Conservation (phyloP, 2,113 vertebrate species). For the Microtus ochrogaster region DNA sequence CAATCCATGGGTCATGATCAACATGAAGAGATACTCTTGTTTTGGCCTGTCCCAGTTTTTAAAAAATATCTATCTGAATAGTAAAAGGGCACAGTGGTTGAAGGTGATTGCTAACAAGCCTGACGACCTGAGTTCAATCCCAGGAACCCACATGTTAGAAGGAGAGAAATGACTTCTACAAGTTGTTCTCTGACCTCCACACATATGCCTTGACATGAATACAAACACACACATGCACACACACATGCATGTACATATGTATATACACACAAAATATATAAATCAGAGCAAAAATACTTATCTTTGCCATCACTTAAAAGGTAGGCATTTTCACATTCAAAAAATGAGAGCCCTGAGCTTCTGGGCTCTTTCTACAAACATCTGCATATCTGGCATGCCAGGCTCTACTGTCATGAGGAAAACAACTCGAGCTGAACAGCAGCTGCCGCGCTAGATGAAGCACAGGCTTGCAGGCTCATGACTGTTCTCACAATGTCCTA, state of each 20-base stretch:
- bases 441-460: conserved; percentile 10
- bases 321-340: conserved; percentile 1
- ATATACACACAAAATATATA: not conserved
- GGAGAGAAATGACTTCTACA: not conserved
- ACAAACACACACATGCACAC: not conserved
- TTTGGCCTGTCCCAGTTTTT: not conserved
- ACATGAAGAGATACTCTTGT: not conserved
- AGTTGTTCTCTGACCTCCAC: not conserved
- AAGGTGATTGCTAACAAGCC: not conserved
- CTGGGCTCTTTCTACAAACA: not conserved
- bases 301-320: conserved; percentile 14
- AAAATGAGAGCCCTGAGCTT: not conserved
- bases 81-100: not conserved
- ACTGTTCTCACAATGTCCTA: not conserved
- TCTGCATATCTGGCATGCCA: conserved; percentile 15
- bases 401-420: not conserved
- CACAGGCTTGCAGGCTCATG: not conserved
- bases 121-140: not conserved
- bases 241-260: not conserved
- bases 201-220: not conserved
- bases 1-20: not conserved
- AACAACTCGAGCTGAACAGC: not conserved
- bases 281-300: not conserved
- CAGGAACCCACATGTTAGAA: not conserved
- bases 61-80: not conserved